Conservation (phyloP, 2,797 vertebrate genomes). For the Lateolabrax maculatus region DNA sequence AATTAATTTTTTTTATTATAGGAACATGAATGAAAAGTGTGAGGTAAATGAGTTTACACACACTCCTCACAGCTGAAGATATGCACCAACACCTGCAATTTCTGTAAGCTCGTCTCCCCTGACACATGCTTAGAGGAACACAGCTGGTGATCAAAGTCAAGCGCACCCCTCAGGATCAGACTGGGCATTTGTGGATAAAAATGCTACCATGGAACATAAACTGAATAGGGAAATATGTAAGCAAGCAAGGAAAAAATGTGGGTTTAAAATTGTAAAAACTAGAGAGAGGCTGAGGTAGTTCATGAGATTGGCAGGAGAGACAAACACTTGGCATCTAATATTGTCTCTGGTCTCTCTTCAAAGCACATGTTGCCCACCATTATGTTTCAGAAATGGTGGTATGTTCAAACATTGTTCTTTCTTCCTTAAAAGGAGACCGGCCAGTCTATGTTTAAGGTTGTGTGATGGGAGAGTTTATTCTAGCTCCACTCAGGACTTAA, state of each 20-base stretch:
- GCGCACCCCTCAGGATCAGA: not conserved
- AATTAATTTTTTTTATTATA: not conserved
- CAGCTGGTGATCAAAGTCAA: slow-evolving; percentile 60
- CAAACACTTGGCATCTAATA: slow-evolving; percentile 49
- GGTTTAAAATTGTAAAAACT: slow-evolving; percentile 15
- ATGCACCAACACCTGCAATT: slow-evolving; percentile 34
- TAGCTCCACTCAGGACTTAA: slow-evolving; percentile 62
- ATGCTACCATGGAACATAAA: slow-evolving; percentile 23
- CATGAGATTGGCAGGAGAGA: slow-evolving; percentile 22
- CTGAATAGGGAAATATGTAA: slow-evolving; percentile 24
- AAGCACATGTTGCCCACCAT: slow-evolving; percentile 50
- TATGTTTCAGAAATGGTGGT: slow-evolving; percentile 59
- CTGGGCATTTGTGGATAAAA: slow-evolving; percentile 17
- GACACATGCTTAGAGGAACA: slow-evolving; percentile 24
- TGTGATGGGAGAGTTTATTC: slow-evolving; percentile 68
- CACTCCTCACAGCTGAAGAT: slow-evolving; percentile 3
- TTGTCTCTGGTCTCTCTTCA: slow-evolving; percentile 55
- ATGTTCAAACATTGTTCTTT: slow-evolving; percentile 57
- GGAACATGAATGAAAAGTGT: not conserved
- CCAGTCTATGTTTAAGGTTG: slow-evolving; percentile 55
- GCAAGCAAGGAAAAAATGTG: not conserved
- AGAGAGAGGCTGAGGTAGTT: slow-evolving; percentile 4
- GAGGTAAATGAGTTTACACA: slow-evolving; percentile 10
- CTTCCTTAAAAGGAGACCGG: slow-evolving; percentile 65
- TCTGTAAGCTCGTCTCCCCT: slow-evolving; percentile 18